These are phyloP conservation scores for Aphelinus certus DNA, from an alignment of 1,140 invertebrate species.

Conservation along the genomic window DNA sequence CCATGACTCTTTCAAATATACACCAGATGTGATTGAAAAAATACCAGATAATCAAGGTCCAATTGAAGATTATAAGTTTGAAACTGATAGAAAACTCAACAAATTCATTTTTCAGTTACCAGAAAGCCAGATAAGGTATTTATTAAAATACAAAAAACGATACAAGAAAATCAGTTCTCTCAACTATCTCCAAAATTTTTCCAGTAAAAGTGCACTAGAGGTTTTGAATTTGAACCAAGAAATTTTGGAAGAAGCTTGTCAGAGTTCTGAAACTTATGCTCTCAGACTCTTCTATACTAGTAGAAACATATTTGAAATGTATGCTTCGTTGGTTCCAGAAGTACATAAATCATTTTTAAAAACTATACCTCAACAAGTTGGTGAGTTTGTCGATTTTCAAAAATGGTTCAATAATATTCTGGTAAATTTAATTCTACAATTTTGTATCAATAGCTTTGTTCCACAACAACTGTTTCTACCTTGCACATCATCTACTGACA, in stretches of 20 bases:
- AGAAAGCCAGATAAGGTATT: slow-evolving; percentile 73
- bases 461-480: slow-evolving; percentile 92
- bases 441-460: slow-evolving; percentile 75
- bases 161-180: not conserved
- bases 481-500: slow-evolving; percentile 79
- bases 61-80: slow-evolving; percentile 2
- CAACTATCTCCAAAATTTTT: slow-evolving; percentile 20
- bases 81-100: slow-evolving; percentile 47
- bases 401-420: too few species aligned
- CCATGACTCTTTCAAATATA: slow-evolving; percentile 75
- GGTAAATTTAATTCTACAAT: not conserved
- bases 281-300: slow-evolving; percentile 76
- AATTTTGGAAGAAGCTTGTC: slow-evolving; percentile 76
- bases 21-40: slow-evolving; percentile 48
- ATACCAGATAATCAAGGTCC: not conserved
- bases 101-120: slow-evolving; percentile 66
- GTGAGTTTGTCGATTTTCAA: slow-evolving; percentile 62
- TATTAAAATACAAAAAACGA: not conserved
- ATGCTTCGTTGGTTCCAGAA: slow-evolving; percentile 79
- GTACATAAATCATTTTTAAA: slow-evolving; percentile 82
- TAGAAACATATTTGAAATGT: slow-evolving; percentile 81
- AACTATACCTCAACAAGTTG: slow-evolving; percentile 85
- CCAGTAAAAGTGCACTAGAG: slow-evolving; percentile 68
- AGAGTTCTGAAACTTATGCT: slow-evolving; percentile 70
- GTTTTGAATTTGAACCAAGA: slow-evolving; percentile 76